Evolutionary conservation across 2,888 invertebrate species (phyloP), one percentile per base, ranked within the genome.

Genomic region (Chirona hameri): DNA sequence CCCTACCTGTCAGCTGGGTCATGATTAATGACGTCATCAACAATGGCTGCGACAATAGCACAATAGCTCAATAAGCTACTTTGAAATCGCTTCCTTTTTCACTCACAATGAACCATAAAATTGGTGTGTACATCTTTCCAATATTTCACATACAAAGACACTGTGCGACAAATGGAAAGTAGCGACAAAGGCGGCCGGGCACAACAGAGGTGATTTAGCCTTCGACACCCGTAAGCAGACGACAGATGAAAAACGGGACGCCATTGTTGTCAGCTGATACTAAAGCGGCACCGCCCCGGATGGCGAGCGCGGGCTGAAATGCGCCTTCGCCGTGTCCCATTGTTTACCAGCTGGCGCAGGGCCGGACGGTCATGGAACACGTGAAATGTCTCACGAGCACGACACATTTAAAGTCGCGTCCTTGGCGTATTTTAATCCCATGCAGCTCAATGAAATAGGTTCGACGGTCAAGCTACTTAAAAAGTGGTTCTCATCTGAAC

Each of bases 41-140:
- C 72, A 72, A 72, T 72, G 21, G 72, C 31, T 72, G 72, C 39
- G 39, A 72, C 72, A 72, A 72, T 39, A 21, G 72, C 72, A 72
- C 72, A 72, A 72, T 39, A 39, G 72, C 31, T 72, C 72, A 72
- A 72, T 72, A 72, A 72, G 72, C 72, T 72, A 72, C 72, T 72
- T 72, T 72, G 72, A 72, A 72, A 72, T 72, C 72, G 72, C n/a
- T 72, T 72, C 39, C 72, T 72, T 72, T 72, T 72, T 72, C 72
- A 15, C 72, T 39, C 18, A 72, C 72, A 72, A 72, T 72, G 72
- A 72, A 39, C 72, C 72, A 72, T 72, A 72, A 72, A 72, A 72
- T 72, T 72, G 69, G 72, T 72, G 72, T 72, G 72, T 72, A 72
- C 72, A 72, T 72, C 72, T 39, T 72, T 72, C 72, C 72, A 39